These are phyloP conservation scores for Propithecus coquereli DNA, from an alignment of 2,113 vertebrate genomes.

Conservation along the genomic window DNA sequence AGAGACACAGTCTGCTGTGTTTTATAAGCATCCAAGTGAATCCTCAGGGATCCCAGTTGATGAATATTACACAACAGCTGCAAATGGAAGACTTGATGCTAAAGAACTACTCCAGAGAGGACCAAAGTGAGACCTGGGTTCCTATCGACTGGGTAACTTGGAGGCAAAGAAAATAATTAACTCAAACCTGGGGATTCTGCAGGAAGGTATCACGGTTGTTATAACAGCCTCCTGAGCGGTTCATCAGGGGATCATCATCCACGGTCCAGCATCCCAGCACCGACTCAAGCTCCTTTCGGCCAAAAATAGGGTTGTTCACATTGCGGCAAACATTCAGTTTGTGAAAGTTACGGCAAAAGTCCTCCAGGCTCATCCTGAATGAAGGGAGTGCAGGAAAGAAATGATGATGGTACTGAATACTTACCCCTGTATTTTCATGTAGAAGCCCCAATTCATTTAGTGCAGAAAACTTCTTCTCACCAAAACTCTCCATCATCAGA, in stretches of 20 bases:
- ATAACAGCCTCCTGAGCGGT: slow-evolving; percentile 92
- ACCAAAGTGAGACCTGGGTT: not conserved
- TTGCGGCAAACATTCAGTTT: slow-evolving; percentile 90
- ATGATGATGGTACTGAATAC: not conserved
- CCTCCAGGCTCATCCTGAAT: slow-evolving; percentile 92
- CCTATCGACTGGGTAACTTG: not conserved
- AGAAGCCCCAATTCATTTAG: not conserved
- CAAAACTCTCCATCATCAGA: slow-evolving; percentile 97
- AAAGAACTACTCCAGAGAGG: not conserved
- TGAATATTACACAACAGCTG: not conserved
- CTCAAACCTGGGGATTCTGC: slow-evolving; percentile 95
- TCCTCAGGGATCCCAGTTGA: not conserved
- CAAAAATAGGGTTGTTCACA: slow-evolving; percentile 91
- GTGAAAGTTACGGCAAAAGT: slow-evolving; percentile 93
- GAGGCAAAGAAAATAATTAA: not conserved
- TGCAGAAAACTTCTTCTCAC: slow-evolving; percentile 78
- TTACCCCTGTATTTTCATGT: not conserved
- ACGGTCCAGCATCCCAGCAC: slow-evolving; percentile 88
- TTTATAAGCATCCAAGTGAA: not conserved
- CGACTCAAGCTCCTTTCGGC: slow-evolving; percentile 84
- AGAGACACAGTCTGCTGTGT: not conserved
- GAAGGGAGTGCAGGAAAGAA: not conserved
- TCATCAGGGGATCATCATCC: slow-evolving; percentile 86
- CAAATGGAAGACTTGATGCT: not conserved
- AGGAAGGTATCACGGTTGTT: slow-evolving; percentile 92